Evolutionary conservation across 2,888 invertebrate genomes (phyloP).

Genomic region (Eristalis arbustorum): DNA sequence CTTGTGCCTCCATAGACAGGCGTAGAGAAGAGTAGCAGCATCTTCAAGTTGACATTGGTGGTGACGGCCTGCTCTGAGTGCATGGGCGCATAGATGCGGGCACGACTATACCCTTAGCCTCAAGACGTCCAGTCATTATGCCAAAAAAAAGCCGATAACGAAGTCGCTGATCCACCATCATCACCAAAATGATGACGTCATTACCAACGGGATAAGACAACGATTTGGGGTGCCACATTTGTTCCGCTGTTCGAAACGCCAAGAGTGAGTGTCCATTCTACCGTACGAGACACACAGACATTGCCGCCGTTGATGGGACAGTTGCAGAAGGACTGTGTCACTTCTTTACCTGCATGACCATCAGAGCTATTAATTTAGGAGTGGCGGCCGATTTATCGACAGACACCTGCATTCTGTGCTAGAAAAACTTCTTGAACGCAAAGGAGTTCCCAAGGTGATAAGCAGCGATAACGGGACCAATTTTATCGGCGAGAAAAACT

Average conservation of each 20-base stretch:
- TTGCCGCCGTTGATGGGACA: constrained; percentile 42
- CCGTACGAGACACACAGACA: constrained; percentile 8
- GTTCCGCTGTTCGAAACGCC: constrained; percentile 8
- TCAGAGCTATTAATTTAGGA: no score
- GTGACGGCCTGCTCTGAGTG: not conserved
- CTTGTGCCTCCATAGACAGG: constrained; percentile 13
- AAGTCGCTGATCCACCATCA: not conserved
- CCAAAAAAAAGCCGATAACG: not conserved
- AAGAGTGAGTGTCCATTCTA: constrained; percentile 17
- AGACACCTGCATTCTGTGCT: no score
- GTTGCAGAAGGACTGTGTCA: not conserved
- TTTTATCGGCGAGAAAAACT: no score
- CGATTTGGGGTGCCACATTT: constrained; percentile 32
- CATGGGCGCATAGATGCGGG: constrained; percentile 17
- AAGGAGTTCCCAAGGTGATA: no score
- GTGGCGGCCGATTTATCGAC: no score
- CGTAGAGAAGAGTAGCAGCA: not conserved
- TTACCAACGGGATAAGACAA: constrained; percentile 15
- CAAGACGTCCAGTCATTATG: not conserved
- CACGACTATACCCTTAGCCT: not conserved
- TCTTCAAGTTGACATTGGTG: not conserved
- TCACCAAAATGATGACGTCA: constrained; percentile 30
- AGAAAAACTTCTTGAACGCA: no score
- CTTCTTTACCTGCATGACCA: no score
- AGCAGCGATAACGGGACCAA: no score